phyloP scores from a whole-genome alignment of 2,797 vertebrate species.

The Ambastaia sidthimunki region DNA sequence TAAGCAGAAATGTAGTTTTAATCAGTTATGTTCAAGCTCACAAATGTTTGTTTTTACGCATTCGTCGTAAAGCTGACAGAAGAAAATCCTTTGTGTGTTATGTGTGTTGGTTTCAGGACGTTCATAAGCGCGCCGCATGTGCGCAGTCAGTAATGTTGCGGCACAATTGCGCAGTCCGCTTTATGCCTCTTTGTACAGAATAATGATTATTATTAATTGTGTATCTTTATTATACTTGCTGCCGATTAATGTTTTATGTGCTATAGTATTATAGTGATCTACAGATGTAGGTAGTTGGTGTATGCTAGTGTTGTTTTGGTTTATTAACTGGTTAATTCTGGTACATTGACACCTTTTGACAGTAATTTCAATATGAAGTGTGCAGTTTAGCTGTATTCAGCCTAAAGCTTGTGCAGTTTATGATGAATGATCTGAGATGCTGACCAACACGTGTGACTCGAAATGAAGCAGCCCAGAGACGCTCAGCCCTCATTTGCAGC shows the following conservation, averaged over 20 bases:
- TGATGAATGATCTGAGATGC: background rate
- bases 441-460: background rate
- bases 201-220: too few relatives aligned
- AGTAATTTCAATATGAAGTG: too few relatives aligned
- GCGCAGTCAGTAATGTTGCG: slow-evolving; percentile 49
- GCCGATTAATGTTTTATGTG: too few relatives aligned
- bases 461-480: background rate
- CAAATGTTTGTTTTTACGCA: background rate
- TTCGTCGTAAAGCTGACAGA: slow-evolving; percentile 37
- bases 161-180: background rate
- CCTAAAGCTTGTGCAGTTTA: too few relatives aligned
- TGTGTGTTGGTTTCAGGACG: slow-evolving; percentile 51
- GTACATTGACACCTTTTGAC: too few relatives aligned
- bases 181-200: too few relatives aligned
- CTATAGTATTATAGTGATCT: too few relatives aligned
- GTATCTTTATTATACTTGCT: background rate
- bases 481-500: too few relatives aligned
- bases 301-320: background rate
- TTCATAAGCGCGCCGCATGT: slow-evolving; percentile 40
- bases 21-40: background rate
- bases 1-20: background rate
- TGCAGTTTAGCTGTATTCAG: too few relatives aligned
- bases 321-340: too few relatives aligned
- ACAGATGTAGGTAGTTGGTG: too few relatives aligned
- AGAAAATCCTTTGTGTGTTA: slow-evolving; percentile 30